Percentiles rank a stretch among this genome's conserved stretches.
Evolutionary conservation across 2,888 invertebrate species (phyloP).

Genomic region (Colletes collaris): DNA sequence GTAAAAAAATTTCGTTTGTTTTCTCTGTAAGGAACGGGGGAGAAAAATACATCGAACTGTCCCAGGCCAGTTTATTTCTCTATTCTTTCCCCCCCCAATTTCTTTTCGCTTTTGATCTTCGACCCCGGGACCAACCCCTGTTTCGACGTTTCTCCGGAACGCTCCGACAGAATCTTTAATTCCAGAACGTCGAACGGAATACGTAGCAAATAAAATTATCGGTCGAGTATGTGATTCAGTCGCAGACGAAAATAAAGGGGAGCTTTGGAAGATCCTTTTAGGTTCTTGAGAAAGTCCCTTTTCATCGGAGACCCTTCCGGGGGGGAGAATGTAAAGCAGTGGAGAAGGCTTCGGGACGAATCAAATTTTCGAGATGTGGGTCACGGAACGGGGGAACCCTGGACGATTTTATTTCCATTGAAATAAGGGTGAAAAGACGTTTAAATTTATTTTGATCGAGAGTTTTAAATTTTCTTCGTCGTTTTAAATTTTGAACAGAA

Average conservation of each 20-base stretch:
- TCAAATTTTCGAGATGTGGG: neutral
- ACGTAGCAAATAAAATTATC: constrained; percentile 52
- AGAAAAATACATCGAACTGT: neutral
- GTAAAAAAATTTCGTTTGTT: constrained; percentile 30
- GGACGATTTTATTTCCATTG: too few relatives aligned
- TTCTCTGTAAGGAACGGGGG: neutral
- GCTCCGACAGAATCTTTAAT: constrained; percentile 42
- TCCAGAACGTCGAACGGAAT: constrained; percentile 37
- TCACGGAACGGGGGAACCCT: neutral
- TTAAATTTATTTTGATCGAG: too few relatives aligned
- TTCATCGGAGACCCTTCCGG: neutral
- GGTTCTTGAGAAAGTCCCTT: constrained; percentile 20
- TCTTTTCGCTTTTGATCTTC: constrained; percentile 52
- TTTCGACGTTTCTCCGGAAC: neutral
- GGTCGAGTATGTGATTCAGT: constrained; percentile 44
- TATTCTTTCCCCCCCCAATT: constrained; percentile 36
- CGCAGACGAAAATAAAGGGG: constrained; percentile 42
- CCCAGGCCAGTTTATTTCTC: constrained; percentile 23
- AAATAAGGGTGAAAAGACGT: too few relatives aligned
- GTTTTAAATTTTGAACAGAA: too few relatives aligned
- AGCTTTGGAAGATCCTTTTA: neutral
- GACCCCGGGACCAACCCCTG: constrained; percentile 13
- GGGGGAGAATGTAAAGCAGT: constrained; percentile 5
- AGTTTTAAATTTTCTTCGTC: too few relatives aligned
- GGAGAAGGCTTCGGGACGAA: neutral